These are phyloP conservation scores for Eudemis profundana DNA, from an alignment of 2,888 invertebrate genomes.

Conservation along the genomic window DNA sequence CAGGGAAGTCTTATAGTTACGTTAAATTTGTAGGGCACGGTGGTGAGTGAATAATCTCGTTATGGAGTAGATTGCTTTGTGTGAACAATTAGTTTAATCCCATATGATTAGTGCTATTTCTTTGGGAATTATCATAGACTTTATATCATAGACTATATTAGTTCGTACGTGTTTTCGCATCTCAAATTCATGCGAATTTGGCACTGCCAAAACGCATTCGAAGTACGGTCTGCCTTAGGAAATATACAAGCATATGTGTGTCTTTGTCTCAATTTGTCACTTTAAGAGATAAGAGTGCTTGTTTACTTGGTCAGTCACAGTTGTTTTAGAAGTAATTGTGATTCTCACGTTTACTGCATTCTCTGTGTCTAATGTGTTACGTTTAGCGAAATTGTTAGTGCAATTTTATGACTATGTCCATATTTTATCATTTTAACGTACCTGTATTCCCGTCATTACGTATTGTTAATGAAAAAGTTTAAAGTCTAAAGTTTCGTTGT, in stretches of 20 bases:
- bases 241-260: too few species aligned
- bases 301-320: neutral
- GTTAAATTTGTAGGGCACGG: constrained; percentile 22
- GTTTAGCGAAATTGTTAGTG: constrained; percentile 9
- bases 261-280: too few species aligned
- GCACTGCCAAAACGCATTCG: too few species aligned
- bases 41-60: constrained; percentile 13
- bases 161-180: too few species aligned
- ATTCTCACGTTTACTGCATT: constrained; percentile 25
- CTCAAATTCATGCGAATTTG: too few species aligned
- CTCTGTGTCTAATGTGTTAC: constrained; percentile 10
- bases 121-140: too few species aligned
- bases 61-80: constrained; percentile 2
- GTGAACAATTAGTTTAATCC: constrained; percentile 14
- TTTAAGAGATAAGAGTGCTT: neutral
- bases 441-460: too few species aligned
- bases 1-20: constrained; percentile 25
- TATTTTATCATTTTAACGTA: neutral
- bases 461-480: too few species aligned
- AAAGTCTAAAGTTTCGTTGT: too few species aligned
- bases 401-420: neutral
- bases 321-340: constrained; percentile 5
- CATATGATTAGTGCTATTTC: too few species aligned
- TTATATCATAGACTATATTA: too few species aligned
- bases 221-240: too few species aligned